These are phyloP conservation scores for Artibeus jamaicensis DNA, from an alignment of 2,797 vertebrate species.

Conservation along the genomic window DNA sequence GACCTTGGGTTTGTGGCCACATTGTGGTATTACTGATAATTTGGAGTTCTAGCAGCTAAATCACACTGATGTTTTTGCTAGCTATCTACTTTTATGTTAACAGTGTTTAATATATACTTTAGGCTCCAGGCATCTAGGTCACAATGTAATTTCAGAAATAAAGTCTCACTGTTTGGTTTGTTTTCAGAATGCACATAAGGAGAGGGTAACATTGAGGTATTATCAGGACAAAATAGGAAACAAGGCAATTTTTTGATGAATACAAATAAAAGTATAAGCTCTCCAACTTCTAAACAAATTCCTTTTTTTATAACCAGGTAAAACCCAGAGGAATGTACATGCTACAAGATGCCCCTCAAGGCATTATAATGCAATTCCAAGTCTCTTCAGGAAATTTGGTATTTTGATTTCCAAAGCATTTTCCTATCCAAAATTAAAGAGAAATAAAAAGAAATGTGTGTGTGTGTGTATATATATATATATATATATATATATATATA, in stretches of 20 bases:
- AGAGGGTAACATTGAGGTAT: not conserved
- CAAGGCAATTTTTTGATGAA: conserved; percentile 50
- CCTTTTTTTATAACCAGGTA: conserved; percentile 46
- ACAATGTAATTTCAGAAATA: not conserved
- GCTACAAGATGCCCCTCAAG: not conserved
- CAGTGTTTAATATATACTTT: not conserved
- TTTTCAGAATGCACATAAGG: not conserved
- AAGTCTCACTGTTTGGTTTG: not conserved
- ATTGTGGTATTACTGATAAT: not conserved
- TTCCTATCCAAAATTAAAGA: not conserved
- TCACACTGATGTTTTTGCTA: not conserved
- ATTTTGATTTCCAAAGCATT: not conserved
- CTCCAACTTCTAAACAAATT: conserved; percentile 42
- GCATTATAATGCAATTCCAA: not conserved
- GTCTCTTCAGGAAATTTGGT: not conserved
- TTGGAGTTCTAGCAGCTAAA: not conserved
- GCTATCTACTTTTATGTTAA: not conserved
- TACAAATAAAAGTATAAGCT: conserved; percentile 1
- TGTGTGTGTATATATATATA: not conserved
- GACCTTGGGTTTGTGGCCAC: not conserved
- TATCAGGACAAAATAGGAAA: conserved; percentile 42
- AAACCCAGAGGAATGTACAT: not conserved
- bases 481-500: too few species aligned
- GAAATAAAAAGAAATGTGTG: not conserved
- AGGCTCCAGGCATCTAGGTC: not conserved